phyloP scores from a whole-genome alignment of 2,888 invertebrate genomes.

The Pseudeuparius sepicola region DNA sequence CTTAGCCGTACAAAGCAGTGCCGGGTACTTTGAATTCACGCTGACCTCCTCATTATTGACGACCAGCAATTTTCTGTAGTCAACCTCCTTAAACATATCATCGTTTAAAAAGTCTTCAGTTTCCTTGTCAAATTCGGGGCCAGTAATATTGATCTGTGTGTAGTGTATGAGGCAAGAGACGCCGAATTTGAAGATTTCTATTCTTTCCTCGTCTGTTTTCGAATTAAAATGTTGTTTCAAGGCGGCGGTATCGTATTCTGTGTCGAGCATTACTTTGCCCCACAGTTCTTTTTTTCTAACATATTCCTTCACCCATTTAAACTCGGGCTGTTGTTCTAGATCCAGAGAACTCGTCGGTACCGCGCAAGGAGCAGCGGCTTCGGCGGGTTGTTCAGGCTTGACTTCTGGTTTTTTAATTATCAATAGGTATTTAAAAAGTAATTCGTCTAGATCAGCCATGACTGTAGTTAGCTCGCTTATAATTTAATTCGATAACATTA shows the following conservation, averaged over 20 bases:
- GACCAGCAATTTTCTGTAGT: constrained; percentile 40
- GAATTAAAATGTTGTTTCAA: constrained; percentile 24
- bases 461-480: too few species aligned
- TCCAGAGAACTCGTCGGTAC: background rate
- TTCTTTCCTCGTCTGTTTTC: constrained; percentile 36
- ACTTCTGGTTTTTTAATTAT: constrained; percentile 15
- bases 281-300: constrained; percentile 23
- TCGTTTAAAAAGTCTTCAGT: constrained; percentile 38
- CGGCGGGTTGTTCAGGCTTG: constrained; percentile 17
- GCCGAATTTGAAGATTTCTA: constrained; percentile 43
- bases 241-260: constrained; percentile 22
- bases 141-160: constrained; percentile 74
- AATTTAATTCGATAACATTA: too few species aligned
- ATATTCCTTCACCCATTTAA: constrained; percentile 13
- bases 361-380: constrained; percentile 12
- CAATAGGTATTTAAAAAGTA: constrained; percentile 20
- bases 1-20: constrained; percentile 38
- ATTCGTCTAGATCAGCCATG: constrained; percentile 21
- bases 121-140: constrained; percentile 47
- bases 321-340: constrained; percentile 9
- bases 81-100: constrained; percentile 40
- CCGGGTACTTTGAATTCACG: constrained; percentile 51
- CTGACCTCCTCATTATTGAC: constrained; percentile 59
- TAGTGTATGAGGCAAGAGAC: constrained; percentile 61
- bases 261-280: constrained; percentile 26